Evolutionary conservation across 2,113 vertebrate species (phyloP).

Genomic region (Sterrhoptilus dennistouni): DNA sequence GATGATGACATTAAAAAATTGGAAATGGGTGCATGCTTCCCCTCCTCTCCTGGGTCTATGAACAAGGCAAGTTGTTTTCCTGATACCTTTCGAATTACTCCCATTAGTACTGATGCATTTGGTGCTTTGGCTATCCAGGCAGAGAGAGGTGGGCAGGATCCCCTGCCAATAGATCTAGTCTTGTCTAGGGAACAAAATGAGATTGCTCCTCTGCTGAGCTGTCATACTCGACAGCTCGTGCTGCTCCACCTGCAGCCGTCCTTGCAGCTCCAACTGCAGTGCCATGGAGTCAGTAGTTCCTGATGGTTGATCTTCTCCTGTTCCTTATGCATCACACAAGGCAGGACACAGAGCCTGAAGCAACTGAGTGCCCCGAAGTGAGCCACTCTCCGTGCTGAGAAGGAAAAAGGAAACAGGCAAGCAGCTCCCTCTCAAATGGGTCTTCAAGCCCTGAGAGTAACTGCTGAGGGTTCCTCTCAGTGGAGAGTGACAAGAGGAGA

Average conservation of each 20-base stretch:
- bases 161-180: slow-evolving; percentile 54
- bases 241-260: slow-evolving; percentile 16
- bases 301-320: not conserved
- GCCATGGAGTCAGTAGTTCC: not conserved
- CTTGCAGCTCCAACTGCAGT: not conserved
- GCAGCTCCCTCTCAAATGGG: not conserved
- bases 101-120: slow-evolving; percentile 67
- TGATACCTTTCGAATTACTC: slow-evolving; percentile 61
- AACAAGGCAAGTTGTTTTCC: slow-evolving; percentile 66
- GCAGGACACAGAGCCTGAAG: not conserved
- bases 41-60: slow-evolving; percentile 52
- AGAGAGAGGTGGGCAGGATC: slow-evolving; percentile 64
- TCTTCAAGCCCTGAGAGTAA: not conserved
- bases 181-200: slow-evolving; percentile 38
- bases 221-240: slow-evolving; percentile 4
- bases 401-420: not conserved
- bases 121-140: slow-evolving; percentile 66
- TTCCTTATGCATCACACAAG: not conserved
- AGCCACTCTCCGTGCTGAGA: not conserved
- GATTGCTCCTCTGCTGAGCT: slow-evolving; percentile 27
- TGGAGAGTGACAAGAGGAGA: not conserved
- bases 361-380: not conserved
- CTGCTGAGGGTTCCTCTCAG: not conserved
- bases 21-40: slow-evolving; percentile 44
- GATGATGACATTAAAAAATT: slow-evolving; percentile 64